Base-by-base conservation (phyloP, 2,797 vertebrate species). In the Pachyuromys duprasi region DNA sequence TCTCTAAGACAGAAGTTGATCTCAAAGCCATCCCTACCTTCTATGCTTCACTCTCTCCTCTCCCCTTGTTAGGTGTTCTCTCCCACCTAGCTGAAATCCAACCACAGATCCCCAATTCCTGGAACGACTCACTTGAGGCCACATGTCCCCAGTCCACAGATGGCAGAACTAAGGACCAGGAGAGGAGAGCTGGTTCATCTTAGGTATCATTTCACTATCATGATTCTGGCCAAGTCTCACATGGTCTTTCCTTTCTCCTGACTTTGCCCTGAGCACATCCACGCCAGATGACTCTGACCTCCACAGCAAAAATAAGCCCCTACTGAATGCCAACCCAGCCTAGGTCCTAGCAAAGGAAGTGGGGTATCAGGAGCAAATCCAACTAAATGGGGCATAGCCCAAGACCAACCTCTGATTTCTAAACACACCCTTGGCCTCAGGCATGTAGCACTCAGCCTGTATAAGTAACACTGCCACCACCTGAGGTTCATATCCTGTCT, bases 261-360 rank as follows among this genome's bases (percentile, higher is more conserved):
- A 33, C 12, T 49, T 49, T 92, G 55, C 62, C 86, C 92, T 15
- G 9, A 84, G 76, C 63, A 89, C 45, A n/a, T 60, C 60, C 72
- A 80, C 9, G 8, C 8, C 42, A 80, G 26, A 12, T 14, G 26
- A 57, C n/a, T 89, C 42, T 17, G 20, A 63, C 70, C 65, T 57
- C 91, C 63, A 93, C 31, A 93, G 45, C 33, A 63, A 89, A 62
- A 72, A 65, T 92, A 95, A 89, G 57, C 17, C 36, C 74, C 14
- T 57, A 60, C 8, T 24, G 0, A 89, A 49, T 88, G 74, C 67
- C 24, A 92, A 67, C n/a, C 20, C 22, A 39, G 31, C 31, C 72
- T 84, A 55, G 22, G 5, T 80, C 45, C 93, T 83, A 49, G 53
- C 70, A 90, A 94, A 96, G 36, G 20, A 22, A 39, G 17, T 31